Base-by-base conservation (phyloP, 2,797 vertebrate genomes). In the Melanotaenia trifasciata region DNA sequence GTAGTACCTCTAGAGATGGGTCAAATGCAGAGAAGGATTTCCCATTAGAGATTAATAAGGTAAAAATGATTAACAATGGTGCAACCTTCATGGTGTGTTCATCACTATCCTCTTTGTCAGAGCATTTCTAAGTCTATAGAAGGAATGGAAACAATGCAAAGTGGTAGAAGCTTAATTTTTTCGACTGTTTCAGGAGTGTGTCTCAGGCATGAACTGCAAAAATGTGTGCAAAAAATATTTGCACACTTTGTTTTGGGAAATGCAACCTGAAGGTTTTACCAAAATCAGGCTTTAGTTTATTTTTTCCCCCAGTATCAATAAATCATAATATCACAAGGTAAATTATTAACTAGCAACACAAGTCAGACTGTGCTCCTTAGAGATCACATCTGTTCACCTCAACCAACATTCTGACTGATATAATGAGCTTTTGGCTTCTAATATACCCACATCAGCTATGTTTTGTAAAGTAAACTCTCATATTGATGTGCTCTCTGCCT, bases 401-500 rank as follows among this genome's bases (percentile, higher is more conserved):
- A 1, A 54, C 33, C 36, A 58, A 45, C 43, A 53, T 40, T 47
- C 50, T 33, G 32, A 64, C 38, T 3, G 79, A 81, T 68, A 16
- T 38, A n/a, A 60, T 81, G 33, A 38, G 38, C 61, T 40, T 63
- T 22, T 65, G 65, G 32, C 32, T 63, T 64, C 38, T 56, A 50
- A 60, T 69, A 62, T 6, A 35, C 8, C 10, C 14, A 9, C 32
- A 18, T 71, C 58, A 63, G 64, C 36, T 45, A 58, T 50, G 58
- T 82, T 82, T 80, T 72, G 35, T 9, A 35, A 43, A 54, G 65
- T 45, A 67, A 79, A 78, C 77, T 75, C 76, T 58, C 60, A 66
- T 82, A 85, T 79, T 30, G 79, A 84, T 6, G 1, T 22, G 65
- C 58, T 74, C 67, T 61, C 70, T 76, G 69, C 80, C 82, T 74